These are phyloP conservation scores for Sphaerolaimus hirsutus DNA, from an alignment of 2,888 invertebrate genomes.

Conservation along the genomic window DNA sequence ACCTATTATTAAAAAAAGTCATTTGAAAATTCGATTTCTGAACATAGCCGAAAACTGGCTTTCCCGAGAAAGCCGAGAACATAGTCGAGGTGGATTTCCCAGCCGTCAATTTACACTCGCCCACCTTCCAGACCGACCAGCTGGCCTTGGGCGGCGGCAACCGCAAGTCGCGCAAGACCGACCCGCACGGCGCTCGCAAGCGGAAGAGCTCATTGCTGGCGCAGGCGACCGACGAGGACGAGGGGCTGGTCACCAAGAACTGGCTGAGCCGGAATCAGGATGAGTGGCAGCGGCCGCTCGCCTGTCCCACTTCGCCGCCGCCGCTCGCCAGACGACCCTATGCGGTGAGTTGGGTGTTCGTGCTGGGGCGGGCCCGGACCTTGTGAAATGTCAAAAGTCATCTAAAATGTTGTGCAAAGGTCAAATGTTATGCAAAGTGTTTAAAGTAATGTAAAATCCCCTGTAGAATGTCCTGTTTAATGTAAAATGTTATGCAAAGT, in stretches of 20 bases:
- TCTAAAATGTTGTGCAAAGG: no score
- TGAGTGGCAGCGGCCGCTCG: conserved; percentile 15
- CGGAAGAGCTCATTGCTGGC: no score
- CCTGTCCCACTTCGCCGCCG: conserved; percentile 7
- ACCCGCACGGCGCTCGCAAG: neutral
- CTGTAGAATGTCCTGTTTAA: no score
- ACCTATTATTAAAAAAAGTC: no score
- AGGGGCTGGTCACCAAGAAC: conserved; percentile 9
- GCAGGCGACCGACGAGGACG: neutral
- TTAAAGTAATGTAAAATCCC: no score
- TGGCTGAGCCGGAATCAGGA: conserved; percentile 17
- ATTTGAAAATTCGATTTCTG: no score
- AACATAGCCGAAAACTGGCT: no score
- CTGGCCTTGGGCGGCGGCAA: neutral
- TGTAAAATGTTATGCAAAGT: no score
- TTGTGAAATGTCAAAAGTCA: no score
- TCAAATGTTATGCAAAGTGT: no score
- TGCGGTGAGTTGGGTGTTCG: neutral
- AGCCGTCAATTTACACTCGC: neutral
- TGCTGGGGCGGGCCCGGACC: neutral
- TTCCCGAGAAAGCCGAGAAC: neutral
- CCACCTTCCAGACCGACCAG: neutral
- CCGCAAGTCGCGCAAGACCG: neutral
- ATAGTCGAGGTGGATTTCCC: neutral
- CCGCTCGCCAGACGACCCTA: neutral